Percentiles rank a stretch among this genome's conserved stretches.
phyloP scores from a whole-genome alignment of 2,888 invertebrate genomes.

The Dysmachus trigonus region DNA sequence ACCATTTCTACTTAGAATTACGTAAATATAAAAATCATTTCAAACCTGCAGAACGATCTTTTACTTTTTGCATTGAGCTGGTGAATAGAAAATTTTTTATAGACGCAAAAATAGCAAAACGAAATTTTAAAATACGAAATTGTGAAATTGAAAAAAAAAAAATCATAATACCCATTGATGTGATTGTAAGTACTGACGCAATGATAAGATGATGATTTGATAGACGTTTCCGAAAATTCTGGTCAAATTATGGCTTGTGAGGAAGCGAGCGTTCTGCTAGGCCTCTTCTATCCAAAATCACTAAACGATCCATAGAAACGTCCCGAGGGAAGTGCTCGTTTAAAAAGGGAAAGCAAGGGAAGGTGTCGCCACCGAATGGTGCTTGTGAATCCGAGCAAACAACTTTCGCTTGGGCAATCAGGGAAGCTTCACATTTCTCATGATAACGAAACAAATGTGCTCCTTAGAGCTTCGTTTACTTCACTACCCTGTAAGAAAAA shows the following conservation, averaged over 20 bases:
- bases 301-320: not conserved
- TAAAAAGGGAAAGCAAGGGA: not conserved
- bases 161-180: too few species aligned
- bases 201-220: too few species aligned
- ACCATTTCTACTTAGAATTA: too few species aligned
- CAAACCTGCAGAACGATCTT: too few species aligned
- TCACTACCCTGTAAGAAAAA: not conserved
- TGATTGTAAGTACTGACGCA: too few species aligned
- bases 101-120: too few species aligned
- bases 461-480: not conserved
- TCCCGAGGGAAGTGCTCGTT: not conserved
- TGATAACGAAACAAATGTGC: not conserved
- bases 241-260: not conserved
- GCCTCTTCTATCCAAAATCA: not conserved
- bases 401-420: not conserved
- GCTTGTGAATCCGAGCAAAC: not conserved
- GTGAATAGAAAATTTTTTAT: too few species aligned
- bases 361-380: not conserved
- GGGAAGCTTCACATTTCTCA: not conserved
- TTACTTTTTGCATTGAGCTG: too few species aligned
- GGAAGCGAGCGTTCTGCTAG: too few species aligned
- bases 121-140: too few species aligned
- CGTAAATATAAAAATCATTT: too few species aligned
- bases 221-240: not conserved
- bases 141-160: too few species aligned